Conservation (phyloP, 2,113 vertebrate genomes). For the Mesitornis unicolor region DNA sequence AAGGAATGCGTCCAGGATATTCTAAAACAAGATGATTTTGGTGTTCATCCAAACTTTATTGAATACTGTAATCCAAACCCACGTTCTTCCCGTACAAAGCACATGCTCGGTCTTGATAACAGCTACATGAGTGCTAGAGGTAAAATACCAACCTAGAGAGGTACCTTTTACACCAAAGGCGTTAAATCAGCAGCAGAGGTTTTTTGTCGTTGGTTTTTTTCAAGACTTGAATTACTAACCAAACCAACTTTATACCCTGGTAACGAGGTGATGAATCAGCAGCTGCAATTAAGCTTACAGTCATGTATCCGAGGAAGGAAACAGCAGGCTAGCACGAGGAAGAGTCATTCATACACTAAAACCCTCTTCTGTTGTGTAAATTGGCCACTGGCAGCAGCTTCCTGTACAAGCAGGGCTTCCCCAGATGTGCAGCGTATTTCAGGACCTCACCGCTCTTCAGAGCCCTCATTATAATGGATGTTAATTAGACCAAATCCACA, state of each 20-base stretch:
- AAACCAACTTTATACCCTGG: constrained; percentile 36
- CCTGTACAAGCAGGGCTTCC: constrained; percentile 51
- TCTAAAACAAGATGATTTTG: constrained; percentile 8
- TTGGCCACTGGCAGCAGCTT: constrained; percentile 44
- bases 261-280: constrained; percentile 54
- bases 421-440: constrained; percentile 41
- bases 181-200: neutral
- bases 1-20: neutral
- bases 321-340: constrained; percentile 13
- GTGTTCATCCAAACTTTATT: neutral
- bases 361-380: constrained; percentile 51
- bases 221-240: constrained; percentile 42
- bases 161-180: neutral
- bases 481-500: constrained; percentile 57
- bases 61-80: neutral
- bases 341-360: constrained; percentile 47
- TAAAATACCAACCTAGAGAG: neutral
- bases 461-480: constrained; percentile 45
- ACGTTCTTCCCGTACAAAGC: neutral
- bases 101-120: neutral
- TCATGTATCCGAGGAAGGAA: constrained; percentile 40
- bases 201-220: neutral
- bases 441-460: constrained; percentile 3
- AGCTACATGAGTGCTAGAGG: neutral
- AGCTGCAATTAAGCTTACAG: constrained; percentile 54